Base-by-base conservation (phyloP, 2,888 invertebrate genomes). In the Amiota minor region DNA sequence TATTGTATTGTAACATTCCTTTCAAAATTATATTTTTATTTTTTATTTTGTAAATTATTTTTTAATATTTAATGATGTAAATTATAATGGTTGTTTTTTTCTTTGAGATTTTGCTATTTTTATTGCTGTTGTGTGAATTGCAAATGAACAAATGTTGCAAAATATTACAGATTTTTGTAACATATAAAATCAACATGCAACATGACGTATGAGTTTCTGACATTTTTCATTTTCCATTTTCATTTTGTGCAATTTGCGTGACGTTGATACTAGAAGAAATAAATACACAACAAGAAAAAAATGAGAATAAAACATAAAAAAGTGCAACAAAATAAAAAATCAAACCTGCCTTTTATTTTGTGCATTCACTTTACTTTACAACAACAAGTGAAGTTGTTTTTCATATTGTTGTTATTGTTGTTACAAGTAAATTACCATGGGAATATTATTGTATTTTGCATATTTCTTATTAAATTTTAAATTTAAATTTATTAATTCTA, bases 321-420 rank as follows among this genome's bases (percentile, higher is more conserved):
- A 65, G 47, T 47, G 23, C 55, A 65, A 68, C 47, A 73, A 75
- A 73, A 73, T 72, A 71, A 72, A 75, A 72, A 77, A n/a, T 74
- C 75, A 75, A 64, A 73, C 73, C 6, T 53, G 53, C 53, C 12
- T 53, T 8, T 9, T 53, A 0, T 53, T 53, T n/a, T 53, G 4
- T 12, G 6, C n/a, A 35, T 50, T 50, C 59, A 59, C 11, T 18
- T 59, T 4, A 10, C 20, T 9, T 59, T 59, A 16, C 59, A 59
- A 59, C 59, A 59, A 59, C 59, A 59, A 18, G 6, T 18, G 20
- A 59, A 59, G 20, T 35, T 35, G 45, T 62, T 62, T 14, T 62
- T 35, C 23, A 35, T 62, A 35, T 62, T 62, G 62, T 35, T 62
- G 45, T 62, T 62, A 45, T 35, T 62, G 62, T 62, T 14, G 62